phyloP scores from a whole-genome alignment of 2,797 vertebrate genomes.

The Cheirogaleus major region DNA sequence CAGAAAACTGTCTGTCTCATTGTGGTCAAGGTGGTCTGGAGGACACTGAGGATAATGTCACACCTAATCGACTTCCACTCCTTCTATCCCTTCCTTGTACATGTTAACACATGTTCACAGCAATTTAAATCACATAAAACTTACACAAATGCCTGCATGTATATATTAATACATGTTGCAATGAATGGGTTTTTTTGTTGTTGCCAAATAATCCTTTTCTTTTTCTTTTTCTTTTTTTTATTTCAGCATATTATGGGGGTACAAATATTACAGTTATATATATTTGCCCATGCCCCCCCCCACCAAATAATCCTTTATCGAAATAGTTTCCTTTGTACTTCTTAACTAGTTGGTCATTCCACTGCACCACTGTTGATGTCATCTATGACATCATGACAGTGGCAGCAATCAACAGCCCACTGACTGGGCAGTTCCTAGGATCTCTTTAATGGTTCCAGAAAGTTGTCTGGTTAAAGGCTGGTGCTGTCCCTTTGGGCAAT shows the following conservation, averaged over 20 bases:
- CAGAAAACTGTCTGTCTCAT: neutral
- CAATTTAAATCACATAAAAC: neutral
- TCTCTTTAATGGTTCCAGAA: conserved; percentile 94
- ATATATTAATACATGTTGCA: neutral
- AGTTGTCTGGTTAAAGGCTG: conserved; percentile 93
- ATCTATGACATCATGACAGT: conserved; percentile 47
- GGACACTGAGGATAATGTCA: neutral
- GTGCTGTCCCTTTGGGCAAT: conserved; percentile 90
- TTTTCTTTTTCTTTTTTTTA: too few species aligned
- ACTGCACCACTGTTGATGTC: conserved; percentile 42
- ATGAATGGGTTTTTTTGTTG: neutral
- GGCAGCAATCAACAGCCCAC: conserved; percentile 92
- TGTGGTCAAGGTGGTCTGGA: neutral
- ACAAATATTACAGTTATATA: too few species aligned
- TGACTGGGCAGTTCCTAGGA: conserved; percentile 93
- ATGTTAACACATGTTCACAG: neutral
- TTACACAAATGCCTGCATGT: neutral
- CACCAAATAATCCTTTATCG: neutral
- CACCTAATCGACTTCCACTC: neutral
- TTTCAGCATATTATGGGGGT: too few species aligned
- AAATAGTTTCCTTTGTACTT: neutral
- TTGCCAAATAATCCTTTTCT: neutral
- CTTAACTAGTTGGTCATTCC: conserved; percentile 85
- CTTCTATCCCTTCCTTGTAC: neutral
- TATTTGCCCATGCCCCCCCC: too few species aligned